Evolutionary conservation across 2,888 invertebrate species (phyloP).

Genomic region (Volucella zonaria): DNA sequence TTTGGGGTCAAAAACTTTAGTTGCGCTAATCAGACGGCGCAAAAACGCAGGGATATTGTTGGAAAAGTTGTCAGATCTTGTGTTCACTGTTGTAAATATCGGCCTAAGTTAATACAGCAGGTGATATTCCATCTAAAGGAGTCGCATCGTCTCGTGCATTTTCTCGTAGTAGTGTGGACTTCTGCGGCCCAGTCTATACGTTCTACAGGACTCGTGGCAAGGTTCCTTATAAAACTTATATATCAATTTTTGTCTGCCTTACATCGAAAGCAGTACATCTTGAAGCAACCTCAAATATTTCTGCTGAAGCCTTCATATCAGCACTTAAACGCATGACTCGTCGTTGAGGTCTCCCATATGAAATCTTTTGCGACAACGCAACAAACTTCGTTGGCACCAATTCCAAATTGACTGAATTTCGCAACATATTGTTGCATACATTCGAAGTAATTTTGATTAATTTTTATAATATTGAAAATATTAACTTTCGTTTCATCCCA

Average conservation of each 20-base stretch:
- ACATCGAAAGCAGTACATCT: slow-evolving; percentile 56
- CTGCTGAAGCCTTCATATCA: slow-evolving; percentile 53
- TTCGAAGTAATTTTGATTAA: slow-evolving; percentile 18
- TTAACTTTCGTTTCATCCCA: slow-evolving; percentile 57
- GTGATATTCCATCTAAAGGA: slow-evolving; percentile 6
- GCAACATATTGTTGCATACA: slow-evolving; percentile 18
- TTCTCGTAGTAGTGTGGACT: slow-evolving; percentile 55
- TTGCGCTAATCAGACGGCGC: slow-evolving; percentile 45
- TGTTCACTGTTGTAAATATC: neutral
- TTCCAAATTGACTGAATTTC: neutral
- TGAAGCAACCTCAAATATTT: slow-evolving; percentile 56
- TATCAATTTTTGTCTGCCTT: slow-evolving; percentile 37
- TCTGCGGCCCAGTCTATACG: slow-evolving; percentile 42
- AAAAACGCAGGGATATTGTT: slow-evolving; percentile 33
- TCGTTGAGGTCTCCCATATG: slow-evolving; percentile 24
- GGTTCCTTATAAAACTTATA: slow-evolving; percentile 46
- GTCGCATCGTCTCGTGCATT: slow-evolving; percentile 38
- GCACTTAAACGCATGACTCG: slow-evolving; percentile 38
- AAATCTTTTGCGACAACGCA: slow-evolving; percentile 53
- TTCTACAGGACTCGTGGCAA: slow-evolving; percentile 54
- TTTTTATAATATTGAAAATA: slow-evolving; percentile 38
- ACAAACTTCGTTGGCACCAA: slow-evolving; percentile 38
- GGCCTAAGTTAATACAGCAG: slow-evolving; percentile 53
- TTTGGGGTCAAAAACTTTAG: slow-evolving; percentile 60
- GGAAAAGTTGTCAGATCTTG: slow-evolving; percentile 18